Evolutionary conservation across 1,140 invertebrate species (phyloP), one percentile per base, ranked within the genome.

Genomic region (Chrysopa pallens): DNA sequence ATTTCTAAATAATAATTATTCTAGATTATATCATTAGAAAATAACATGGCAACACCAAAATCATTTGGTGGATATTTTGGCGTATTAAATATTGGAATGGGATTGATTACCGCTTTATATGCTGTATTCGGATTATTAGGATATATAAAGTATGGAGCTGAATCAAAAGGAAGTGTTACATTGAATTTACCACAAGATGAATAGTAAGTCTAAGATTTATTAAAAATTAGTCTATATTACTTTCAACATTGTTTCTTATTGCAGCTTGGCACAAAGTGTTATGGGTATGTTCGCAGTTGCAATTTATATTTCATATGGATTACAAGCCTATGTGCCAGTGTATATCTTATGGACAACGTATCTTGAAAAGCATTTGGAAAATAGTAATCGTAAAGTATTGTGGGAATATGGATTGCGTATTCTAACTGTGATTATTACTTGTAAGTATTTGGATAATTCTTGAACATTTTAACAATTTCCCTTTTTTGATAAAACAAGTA

Each of bases 321-420:
- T 96, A n/a, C 91, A 96, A 63, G 81, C 88, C 37, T 97, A 91
- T 61, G 90, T 96, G 2, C 88, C 92, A 0, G 76, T 93, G 8
- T 77, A 84, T 46, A 90, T 96, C 29, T 67, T 92, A 17, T 93
- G 88, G 87, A 74, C 78, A 12, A 75, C 69, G 5, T 82, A 81
- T 52, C 48, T 82, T 27, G 59, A 67, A 9, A 70, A 74, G 8
- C 59, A 63, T 12, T 50, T 79, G 12, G 58, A 68, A 39, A 58
- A 64, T 15, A 58, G 60, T 2, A 63, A 69, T 14, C 48, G 57
- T 9, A 56, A 63, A 40, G 17, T 67, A 2, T 53, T 69, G 6
- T 67, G 67, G 40, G 78, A 87, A 56, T 81, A 77, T 49, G 53
- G 67, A 1, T 64, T 84, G 31, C 64, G 84, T 37, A 68, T 79